Percentiles rank a stretch among this genome's conserved stretches.
Evolutionary conservation across 2,797 vertebrate genomes (phyloP).

Genomic region (Xenopus petersii): DNA sequence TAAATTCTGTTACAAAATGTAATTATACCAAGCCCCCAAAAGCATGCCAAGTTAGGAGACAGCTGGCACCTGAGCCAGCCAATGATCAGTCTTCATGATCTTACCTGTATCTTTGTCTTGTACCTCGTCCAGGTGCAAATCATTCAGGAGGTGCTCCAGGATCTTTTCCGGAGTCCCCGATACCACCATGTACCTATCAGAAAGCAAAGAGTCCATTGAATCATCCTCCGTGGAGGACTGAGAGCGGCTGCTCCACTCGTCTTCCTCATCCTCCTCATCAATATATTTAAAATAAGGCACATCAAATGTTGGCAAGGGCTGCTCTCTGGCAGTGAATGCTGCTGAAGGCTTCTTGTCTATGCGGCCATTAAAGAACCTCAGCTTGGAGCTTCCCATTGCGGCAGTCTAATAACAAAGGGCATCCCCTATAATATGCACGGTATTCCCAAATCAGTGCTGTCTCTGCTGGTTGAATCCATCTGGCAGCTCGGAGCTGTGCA

Average conservation of each 20-base stretch:
- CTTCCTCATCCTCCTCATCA: slow-evolving; percentile 90
- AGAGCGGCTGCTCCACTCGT: slow-evolving; percentile 90
- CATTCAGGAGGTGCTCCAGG: slow-evolving; percentile 88
- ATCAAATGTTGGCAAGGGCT: slow-evolving; percentile 89
- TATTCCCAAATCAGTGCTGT: slow-evolving; percentile 59
- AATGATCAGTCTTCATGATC: slow-evolving; percentile 21
- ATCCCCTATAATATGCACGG: slow-evolving; percentile 60
- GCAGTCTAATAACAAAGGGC: slow-evolving; percentile 64
- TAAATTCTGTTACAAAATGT: slow-evolving; percentile 2
- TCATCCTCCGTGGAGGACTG: slow-evolving; percentile 92
- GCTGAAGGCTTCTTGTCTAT: slow-evolving; percentile 63
- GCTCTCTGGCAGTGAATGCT: slow-evolving; percentile 65
- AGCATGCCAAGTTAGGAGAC: neutral
- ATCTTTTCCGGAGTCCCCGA: slow-evolving; percentile 93
- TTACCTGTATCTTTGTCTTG: slow-evolving; percentile 87
- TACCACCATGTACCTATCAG: slow-evolving; percentile 89
- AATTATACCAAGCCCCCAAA: neutral
- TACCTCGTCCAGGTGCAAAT: slow-evolving; percentile 81
- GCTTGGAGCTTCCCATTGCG: slow-evolving; percentile 82
- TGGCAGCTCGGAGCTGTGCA: slow-evolving; percentile 67
- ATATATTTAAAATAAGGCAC: slow-evolving; percentile 98
- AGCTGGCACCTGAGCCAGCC: neutral
- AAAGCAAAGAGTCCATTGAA: slow-evolving; percentile 81
- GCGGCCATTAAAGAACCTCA: slow-evolving; percentile 68
- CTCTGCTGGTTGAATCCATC: slow-evolving; percentile 61